A percentile compares a stretch with the other conserved stretches of the same genome.
These are phyloP conservation scores for Gila orcuttii DNA, from an alignment of 2,113 vertebrate species.

Conservation along the genomic window DNA sequence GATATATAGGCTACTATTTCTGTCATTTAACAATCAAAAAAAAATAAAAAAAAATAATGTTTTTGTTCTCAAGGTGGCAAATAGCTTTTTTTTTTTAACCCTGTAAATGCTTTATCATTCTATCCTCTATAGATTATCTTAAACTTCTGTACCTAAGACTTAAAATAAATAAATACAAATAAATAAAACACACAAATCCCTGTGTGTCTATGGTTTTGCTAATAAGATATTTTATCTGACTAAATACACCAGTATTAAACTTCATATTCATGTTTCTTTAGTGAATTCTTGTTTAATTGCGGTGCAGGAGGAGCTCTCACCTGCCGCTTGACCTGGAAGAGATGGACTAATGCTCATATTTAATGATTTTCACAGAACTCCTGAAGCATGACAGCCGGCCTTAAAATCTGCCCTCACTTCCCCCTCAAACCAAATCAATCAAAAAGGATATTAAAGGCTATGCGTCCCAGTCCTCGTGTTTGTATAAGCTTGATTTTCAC, in stretches of 20 bases:
- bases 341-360: slow-evolving; percentile 73
- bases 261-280: background rate
- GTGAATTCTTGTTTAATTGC: slow-evolving; percentile 60
- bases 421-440: slow-evolving; percentile 62
- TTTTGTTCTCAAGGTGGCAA: background rate
- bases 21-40: background rate
- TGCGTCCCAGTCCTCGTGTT: slow-evolving; percentile 68
- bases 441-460: slow-evolving; percentile 67
- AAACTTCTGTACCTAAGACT: no score
- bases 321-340: slow-evolving; percentile 70
- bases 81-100: background rate
- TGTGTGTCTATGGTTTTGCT: background rate
- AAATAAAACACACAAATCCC: background rate
- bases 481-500: slow-evolving; percentile 78
- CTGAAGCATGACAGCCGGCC: slow-evolving; percentile 69
- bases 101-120: background rate
- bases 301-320: slow-evolving; percentile 65
- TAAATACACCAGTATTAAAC: slow-evolving; percentile 19
- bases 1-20: background rate
- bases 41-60: background rate
- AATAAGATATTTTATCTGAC: background rate
- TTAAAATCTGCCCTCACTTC: slow-evolving; percentile 63
- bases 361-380: slow-evolving; percentile 79
- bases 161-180: no score
- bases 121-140: background rate